Conservation (phyloP, 2,113 vertebrate species). For the Thomomys bottae region DNA sequence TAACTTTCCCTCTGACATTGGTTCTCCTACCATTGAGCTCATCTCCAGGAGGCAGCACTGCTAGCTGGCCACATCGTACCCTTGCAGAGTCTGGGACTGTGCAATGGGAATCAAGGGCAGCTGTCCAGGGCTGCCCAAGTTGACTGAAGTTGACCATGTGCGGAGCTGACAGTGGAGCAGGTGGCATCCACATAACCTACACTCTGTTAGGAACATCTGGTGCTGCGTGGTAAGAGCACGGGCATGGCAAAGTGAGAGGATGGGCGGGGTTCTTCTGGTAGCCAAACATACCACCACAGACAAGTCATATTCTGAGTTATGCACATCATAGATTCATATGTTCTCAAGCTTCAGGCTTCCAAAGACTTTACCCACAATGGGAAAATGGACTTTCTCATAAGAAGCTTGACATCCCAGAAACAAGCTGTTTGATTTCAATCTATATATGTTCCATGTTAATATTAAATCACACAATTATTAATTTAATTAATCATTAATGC, state of each 20-base stretch:
- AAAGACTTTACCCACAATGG: too few species aligned
- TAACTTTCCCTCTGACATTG: background rate
- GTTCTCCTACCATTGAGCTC: too few species aligned
- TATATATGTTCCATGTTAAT: background rate
- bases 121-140: background rate
- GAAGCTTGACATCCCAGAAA: background rate
- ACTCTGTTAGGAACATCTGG: rapidly evolving
- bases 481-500: too few species aligned
- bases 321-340: background rate
- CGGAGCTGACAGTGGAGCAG: background rate
- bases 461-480: background rate
- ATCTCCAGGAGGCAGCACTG: background rate
- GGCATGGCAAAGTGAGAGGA: background rate
- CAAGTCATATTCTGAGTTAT: background rate
- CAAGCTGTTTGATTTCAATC: background rate
- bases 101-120: background rate
- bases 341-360: background rate
- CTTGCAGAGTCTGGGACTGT: background rate
- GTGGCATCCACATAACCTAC: too few species aligned
- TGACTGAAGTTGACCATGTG: background rate
- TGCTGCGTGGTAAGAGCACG: too few species aligned
- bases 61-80: rapidly evolving
- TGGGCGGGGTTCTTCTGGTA: background rate
- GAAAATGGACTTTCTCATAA: background rate
- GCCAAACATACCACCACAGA: background rate